phyloP scores from a whole-genome alignment of 2,113 vertebrate species.

The Macaca nemestrina region DNA sequence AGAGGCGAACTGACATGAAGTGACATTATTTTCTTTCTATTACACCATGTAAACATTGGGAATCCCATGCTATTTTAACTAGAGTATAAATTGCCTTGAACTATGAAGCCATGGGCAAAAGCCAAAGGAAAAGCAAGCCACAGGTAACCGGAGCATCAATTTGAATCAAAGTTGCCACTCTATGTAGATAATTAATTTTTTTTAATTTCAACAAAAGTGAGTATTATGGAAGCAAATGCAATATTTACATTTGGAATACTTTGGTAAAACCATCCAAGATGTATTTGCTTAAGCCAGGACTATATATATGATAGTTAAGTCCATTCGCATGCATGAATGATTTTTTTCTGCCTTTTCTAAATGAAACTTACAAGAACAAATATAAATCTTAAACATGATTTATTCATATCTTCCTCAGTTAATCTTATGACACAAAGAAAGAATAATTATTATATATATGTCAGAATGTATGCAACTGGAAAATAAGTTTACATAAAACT shows the following conservation, averaged over 20 bases:
- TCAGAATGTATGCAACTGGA: not conserved
- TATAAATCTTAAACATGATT: not conserved
- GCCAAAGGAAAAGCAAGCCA: not conserved
- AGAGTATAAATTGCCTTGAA: not conserved
- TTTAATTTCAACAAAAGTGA: not conserved
- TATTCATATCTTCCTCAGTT: not conserved
- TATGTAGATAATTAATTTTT: not conserved
- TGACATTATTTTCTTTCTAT: not conserved
- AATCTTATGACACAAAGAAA: conserved; percentile 1
- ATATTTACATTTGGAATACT: not conserved
- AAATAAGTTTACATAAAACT: not conserved
- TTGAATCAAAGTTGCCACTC: not conserved
- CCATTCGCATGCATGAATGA: not conserved
- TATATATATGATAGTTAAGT: not conserved
- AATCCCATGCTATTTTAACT: not conserved
- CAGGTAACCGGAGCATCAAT: not conserved
- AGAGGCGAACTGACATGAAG: not conserved
- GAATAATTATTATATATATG: not conserved
- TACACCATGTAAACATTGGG: not conserved
- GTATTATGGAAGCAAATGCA: not conserved
- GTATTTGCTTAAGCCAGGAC: not conserved
- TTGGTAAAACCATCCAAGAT: not conserved
- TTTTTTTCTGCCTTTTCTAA: not conserved
- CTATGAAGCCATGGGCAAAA: not conserved
- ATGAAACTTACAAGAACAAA: not conserved